Percentiles rank a stretch among this genome's conserved stretches.
Conservation (phyloP, 1,140 invertebrate species). For the Brevipalpus yothersi region DNA sequence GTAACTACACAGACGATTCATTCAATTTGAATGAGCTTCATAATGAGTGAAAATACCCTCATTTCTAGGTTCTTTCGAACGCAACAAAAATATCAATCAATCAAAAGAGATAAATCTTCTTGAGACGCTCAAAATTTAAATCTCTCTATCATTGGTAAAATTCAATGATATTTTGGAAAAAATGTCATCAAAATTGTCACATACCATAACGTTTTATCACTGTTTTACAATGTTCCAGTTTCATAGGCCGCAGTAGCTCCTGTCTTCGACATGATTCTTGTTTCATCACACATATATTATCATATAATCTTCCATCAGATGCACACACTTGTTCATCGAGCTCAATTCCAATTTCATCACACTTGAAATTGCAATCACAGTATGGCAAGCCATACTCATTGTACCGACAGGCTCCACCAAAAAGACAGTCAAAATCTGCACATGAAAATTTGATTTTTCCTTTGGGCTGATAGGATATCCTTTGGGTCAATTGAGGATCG, state of each 20-base stretch:
- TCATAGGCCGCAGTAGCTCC: constrained; percentile 30
- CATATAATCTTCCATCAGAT: constrained; percentile 50
- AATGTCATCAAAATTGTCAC: too few relatives aligned
- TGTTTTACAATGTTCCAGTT: neutral
- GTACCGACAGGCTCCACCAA: constrained; percentile 12
- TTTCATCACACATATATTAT: constrained; percentile 55
- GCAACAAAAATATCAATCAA: too few relatives aligned
- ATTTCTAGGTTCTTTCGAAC: too few relatives aligned
- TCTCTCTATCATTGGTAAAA: too few relatives aligned
- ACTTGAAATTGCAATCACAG: constrained; percentile 11
- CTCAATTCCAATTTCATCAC: neutral
- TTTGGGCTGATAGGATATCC: neutral
- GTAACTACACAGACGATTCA: too few relatives aligned
- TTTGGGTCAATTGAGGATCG: too few relatives aligned
- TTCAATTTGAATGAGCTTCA: too few relatives aligned
- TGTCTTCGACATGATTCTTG: constrained; percentile 59
- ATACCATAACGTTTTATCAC: neutral
- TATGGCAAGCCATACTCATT: neutral
- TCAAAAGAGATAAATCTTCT: too few relatives aligned
- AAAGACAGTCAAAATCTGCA: constrained; percentile 8
- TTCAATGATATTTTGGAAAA: too few relatives aligned
- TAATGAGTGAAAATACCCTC: too few relatives aligned
- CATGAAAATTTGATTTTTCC: neutral
- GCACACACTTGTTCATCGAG: constrained; percentile 15
- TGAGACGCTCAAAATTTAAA: too few relatives aligned